Percentiles rank a stretch among this genome's conserved stretches.
Conservation (phyloP, 2,888 invertebrate genomes). For the Netelia melanura region DNA sequence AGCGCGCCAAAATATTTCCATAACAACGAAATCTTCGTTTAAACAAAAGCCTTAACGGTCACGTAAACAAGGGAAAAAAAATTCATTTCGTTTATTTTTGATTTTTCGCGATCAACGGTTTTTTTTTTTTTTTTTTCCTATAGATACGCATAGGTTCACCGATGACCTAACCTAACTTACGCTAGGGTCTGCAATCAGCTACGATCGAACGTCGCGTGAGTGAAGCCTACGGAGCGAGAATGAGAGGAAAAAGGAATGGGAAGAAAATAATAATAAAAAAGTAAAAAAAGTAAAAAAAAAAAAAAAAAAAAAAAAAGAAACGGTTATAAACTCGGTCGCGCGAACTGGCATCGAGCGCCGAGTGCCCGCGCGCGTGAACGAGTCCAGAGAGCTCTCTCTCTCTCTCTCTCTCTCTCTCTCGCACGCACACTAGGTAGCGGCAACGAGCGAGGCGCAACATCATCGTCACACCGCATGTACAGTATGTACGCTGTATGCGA, state of each 20-base stretch:
- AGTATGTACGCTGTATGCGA: neutral
- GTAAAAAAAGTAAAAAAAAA: constrained; percentile 29
- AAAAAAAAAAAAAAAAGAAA: constrained; percentile 15
- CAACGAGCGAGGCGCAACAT: constrained; percentile 32
- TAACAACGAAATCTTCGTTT: too few relatives aligned
- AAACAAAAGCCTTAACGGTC: too few relatives aligned
- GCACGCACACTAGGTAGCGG: neutral
- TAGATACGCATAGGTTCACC: neutral
- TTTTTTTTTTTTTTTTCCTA: too few relatives aligned
- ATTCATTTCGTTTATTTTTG: neutral
- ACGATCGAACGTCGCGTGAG: neutral
- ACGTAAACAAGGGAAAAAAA: too few relatives aligned
- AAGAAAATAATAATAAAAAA: neutral
- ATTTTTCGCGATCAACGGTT: neutral
- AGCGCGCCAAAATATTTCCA: too few relatives aligned
- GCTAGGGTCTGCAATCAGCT: neutral
- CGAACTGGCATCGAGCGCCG: constrained; percentile 56
- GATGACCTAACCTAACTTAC: neutral
- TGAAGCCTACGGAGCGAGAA: neutral
- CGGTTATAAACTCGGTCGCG: constrained; percentile 53
- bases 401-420: too few relatives aligned
- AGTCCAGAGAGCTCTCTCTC: constrained; percentile 41
- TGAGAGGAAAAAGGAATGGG: neutral
- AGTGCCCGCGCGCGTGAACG: constrained; percentile 62
- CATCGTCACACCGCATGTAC: constrained; percentile 26